Percentiles rank a stretch among this genome's conserved stretches.
phyloP scores from a whole-genome alignment of 2,888 invertebrate genomes.

The Antheraea yamamai region DNA sequence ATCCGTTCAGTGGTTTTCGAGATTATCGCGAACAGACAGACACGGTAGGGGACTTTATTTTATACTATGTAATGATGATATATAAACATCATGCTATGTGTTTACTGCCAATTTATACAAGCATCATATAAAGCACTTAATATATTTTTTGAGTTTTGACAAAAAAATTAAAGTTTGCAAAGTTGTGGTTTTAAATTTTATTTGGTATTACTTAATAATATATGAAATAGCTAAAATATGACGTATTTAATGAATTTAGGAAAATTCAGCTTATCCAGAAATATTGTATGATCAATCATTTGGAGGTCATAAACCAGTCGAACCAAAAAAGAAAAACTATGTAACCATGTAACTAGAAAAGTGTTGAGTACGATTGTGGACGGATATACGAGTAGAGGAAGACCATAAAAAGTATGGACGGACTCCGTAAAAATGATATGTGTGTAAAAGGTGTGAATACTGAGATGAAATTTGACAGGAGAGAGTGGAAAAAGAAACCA shows the following conservation, averaged over 20 bases:
- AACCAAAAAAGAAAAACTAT: background rate
- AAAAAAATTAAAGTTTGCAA: background rate
- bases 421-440: too few relatives aligned
- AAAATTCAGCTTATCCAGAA: background rate
- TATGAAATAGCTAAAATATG: background rate
- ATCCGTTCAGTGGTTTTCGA: too few relatives aligned
- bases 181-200: background rate
- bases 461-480: too few relatives aligned
- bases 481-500: too few relatives aligned
- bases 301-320: background rate
- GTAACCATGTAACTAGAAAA: too few relatives aligned
- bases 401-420: too few relatives aligned
- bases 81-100: background rate
- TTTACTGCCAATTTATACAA: background rate
- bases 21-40: too few relatives aligned
- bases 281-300: background rate
- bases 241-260: background rate
- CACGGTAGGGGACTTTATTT: too few relatives aligned
- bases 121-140: background rate
- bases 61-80: too few relatives aligned
- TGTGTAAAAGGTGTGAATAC: too few relatives aligned
- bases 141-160: background rate
- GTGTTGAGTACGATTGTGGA: too few relatives aligned
- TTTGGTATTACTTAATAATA: background rate
- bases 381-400: too few relatives aligned